A percentile compares a stretch with the other conserved stretches of the same genome.
Evolutionary conservation across 2,113 vertebrate species (phyloP).

Genomic region (Microtus richardsoni): DNA sequence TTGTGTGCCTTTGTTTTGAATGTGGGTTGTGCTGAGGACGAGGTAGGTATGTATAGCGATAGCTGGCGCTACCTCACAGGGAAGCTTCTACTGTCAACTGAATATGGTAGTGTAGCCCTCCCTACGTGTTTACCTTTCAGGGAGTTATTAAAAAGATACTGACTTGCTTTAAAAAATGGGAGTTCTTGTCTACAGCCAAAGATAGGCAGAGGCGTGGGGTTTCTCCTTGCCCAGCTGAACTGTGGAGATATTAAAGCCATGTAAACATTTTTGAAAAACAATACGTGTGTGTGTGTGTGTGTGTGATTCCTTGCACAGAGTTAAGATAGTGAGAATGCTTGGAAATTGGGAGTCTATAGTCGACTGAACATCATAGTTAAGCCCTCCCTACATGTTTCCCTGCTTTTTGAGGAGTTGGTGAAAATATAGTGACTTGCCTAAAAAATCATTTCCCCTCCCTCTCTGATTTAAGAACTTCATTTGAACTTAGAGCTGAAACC

Average conservation of each 20-base stretch:
- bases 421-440: slow-evolving; percentile 8
- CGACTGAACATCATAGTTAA: background rate
- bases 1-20: background rate
- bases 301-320: background rate
- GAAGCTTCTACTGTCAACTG: background rate
- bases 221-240: background rate
- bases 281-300: background rate
- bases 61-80: background rate
- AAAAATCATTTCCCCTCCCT: background rate
- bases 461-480: background rate
- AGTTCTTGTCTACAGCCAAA: background rate
- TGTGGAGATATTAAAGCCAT: too few species aligned
- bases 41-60: rapidly evolving
- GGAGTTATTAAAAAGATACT: background rate
- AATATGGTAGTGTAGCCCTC: background rate
- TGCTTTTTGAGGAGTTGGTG: background rate
- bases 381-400: background rate
- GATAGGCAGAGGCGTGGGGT: background rate
- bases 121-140: background rate
- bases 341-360: background rate
- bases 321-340: background rate
- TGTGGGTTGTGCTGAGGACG: background rate
- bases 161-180: slow-evolving; percentile 16
- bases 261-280: too few species aligned
- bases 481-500: background rate